Evolutionary conservation across 2,797 vertebrate genomes (phyloP).

Genomic region (Pangasius larnaudii): DNA sequence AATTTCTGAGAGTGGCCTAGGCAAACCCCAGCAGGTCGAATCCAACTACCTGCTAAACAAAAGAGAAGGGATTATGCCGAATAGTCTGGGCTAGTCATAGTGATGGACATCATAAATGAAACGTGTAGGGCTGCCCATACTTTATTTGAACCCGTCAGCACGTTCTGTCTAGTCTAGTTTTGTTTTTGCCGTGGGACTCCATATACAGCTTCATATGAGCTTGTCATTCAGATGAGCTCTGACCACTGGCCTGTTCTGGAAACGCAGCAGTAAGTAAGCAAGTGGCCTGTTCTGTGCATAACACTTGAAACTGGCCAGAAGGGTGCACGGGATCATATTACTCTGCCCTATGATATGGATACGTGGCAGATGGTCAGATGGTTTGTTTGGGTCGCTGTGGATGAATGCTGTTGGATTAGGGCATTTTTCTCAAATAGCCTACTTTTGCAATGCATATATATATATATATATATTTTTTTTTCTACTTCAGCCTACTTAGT

Average conservation of each 20-base stretch:
- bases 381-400: constrained; percentile 17
- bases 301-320: constrained; percentile 27
- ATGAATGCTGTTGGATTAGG: constrained; percentile 29
- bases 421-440: constrained; percentile 26
- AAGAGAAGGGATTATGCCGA: neutral
- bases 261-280: constrained; percentile 20
- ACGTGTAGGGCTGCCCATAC: neutral
- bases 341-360: constrained; percentile 50
- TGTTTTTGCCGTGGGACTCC: neutral
- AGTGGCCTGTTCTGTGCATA: constrained; percentile 8
- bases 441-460: neutral
- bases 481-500: neutral
- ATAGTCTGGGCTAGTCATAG: neutral
- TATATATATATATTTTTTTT: neutral
- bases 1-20: neutral
- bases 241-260: constrained; percentile 5
- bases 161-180: neutral
- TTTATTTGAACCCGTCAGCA: neutral
- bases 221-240: constrained; percentile 23
- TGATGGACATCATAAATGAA: neutral
- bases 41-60: neutral
- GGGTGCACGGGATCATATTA: constrained; percentile 40
- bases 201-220: neutral
- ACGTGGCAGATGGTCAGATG: constrained; percentile 50
- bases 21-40: constrained; percentile 2